These are phyloP conservation scores for Melanostoma scalare DNA, from an alignment of 2,888 invertebrate genomes.

Conservation along the genomic window DNA sequence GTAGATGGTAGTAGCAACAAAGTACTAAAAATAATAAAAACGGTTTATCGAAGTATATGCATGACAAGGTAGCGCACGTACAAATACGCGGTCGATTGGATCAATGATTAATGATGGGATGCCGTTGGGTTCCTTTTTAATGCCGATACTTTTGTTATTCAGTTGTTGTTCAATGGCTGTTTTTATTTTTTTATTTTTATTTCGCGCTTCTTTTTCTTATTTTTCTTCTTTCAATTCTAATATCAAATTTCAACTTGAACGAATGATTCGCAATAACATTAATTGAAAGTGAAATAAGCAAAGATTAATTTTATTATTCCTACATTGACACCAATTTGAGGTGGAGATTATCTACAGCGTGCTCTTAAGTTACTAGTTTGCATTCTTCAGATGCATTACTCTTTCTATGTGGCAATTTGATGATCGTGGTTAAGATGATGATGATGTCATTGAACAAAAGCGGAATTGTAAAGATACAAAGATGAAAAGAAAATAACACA, in stretches of 20 bases:
- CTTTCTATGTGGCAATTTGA: slow-evolving; percentile 11
- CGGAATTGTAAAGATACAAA: not conserved
- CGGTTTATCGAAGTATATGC: slow-evolving; percentile 30
- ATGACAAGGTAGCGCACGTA: slow-evolving; percentile 39
- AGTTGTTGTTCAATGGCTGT: not conserved
- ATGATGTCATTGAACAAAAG: slow-evolving; percentile 21
- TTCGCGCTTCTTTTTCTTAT: not conserved
- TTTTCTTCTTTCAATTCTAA: not conserved
- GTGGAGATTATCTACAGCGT: not conserved
- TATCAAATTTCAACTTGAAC: slow-evolving; percentile 33
- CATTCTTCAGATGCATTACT: slow-evolving; percentile 24
- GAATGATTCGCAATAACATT: slow-evolving; percentile 5
- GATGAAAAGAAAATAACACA: no score
- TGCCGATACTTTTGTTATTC: slow-evolving; percentile 40
- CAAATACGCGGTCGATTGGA: slow-evolving; percentile 15
- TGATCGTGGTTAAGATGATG: slow-evolving; percentile 4
- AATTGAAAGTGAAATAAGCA: slow-evolving; percentile 21
- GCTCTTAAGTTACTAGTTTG: slow-evolving; percentile 20
- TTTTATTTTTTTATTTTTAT: no score
- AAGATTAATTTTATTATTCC: slow-evolving; percentile 3
- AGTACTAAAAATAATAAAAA: slow-evolving; percentile 7
- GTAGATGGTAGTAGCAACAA: no score
- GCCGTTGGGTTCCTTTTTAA: slow-evolving; percentile 47
- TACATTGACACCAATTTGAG: slow-evolving; percentile 32
- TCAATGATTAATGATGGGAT: slow-evolving; percentile 54